phyloP scores from a whole-genome alignment of 37 sponge, comb jelly and placozoan genomes.

The Dysidea cf. avara region DNA sequence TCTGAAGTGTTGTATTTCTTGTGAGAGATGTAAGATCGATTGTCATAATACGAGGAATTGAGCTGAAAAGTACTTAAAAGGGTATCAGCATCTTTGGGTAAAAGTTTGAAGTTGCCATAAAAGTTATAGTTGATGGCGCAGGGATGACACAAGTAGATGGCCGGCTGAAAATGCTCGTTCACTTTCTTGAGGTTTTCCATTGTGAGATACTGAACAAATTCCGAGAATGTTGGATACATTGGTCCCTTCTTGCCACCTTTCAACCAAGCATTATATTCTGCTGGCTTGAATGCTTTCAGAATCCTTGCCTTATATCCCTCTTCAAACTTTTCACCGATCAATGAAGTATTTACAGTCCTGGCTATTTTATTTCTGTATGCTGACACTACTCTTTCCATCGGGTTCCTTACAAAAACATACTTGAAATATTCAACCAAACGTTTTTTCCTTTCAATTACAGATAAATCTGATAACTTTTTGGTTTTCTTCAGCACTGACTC shows the following conservation, averaged over 20 bases:
- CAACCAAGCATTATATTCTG: background rate
- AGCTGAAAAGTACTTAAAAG: constrained; percentile 36
- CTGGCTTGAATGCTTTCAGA: too few species aligned
- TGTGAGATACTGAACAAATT: constrained; percentile 29
- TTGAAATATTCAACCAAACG: constrained; percentile 53
- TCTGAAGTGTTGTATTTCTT: background rate
- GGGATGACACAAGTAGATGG: constrained; percentile 48
- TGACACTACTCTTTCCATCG: constrained; percentile 54
- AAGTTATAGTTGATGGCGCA: constrained; percentile 52
- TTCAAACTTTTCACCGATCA: background rate
- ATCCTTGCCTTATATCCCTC: constrained; percentile 1
- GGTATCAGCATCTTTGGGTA: constrained; percentile 33
- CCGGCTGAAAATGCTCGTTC: constrained; percentile 54
- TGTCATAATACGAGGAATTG: constrained; percentile 22
- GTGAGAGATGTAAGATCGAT: background rate
- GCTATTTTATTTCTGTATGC: constrained; percentile 62
- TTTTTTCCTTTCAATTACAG: constrained; percentile 18
- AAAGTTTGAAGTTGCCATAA: constrained; percentile 42
- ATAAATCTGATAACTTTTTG: constrained; percentile 12
- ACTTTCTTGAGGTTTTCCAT: background rate
- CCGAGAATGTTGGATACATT: constrained; percentile 34
- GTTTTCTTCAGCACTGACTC: background rate
- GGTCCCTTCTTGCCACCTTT: constrained; percentile 3
- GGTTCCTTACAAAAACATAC: constrained; percentile 56
- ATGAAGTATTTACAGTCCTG: too few species aligned